Evolutionary conservation across 1,140 invertebrate genomes (phyloP).

Genomic region (Harlomillsia oculata): DNA sequence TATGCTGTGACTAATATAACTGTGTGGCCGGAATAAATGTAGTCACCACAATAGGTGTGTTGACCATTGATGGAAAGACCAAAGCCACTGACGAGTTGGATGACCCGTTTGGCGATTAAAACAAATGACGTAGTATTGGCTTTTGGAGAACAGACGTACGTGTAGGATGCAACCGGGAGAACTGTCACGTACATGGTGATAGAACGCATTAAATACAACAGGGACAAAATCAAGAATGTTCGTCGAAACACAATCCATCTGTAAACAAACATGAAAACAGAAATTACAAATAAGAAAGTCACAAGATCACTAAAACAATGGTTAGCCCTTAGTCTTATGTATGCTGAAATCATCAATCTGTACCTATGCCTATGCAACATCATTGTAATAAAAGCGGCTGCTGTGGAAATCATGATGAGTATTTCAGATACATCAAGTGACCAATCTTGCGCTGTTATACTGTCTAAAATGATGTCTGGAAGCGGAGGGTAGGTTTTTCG

Average conservation of each 20-base stretch:
- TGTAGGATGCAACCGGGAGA: conserved; percentile 64
- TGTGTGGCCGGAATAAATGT: conserved; percentile 34
- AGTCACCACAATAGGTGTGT: conserved; percentile 58
- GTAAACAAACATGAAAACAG: conserved; percentile 37
- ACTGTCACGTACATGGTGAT: conserved; percentile 83
- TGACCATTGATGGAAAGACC: conserved; percentile 83
- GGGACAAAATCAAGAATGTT: conserved; percentile 68
- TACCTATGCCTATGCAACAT: conserved; percentile 28
- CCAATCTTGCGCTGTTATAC: conserved; percentile 58
- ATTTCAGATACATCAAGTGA: conserved; percentile 73
- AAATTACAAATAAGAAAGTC: too few relatives aligned
- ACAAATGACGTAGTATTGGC: conserved; percentile 56
- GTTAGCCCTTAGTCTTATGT: too few relatives aligned
- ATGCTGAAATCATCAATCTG: too few relatives aligned
- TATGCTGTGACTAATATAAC: conserved; percentile 34
- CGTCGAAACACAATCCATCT: conserved; percentile 74
- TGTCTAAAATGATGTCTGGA: conserved; percentile 70
- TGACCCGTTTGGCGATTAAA: conserved; percentile 56
- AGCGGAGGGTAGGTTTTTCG: conserved; percentile 57
- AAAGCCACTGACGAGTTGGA: conserved; percentile 71
- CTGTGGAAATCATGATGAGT: conserved; percentile 69
- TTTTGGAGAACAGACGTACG: conserved; percentile 76
- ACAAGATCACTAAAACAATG: too few relatives aligned
- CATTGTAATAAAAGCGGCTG: conserved; percentile 44
- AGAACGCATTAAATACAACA: conserved; percentile 76